Evolutionary conservation across 2,888 invertebrate species (phyloP), one percentile per base, ranked within the genome.

Genomic region (Apamea anceps): DNA sequence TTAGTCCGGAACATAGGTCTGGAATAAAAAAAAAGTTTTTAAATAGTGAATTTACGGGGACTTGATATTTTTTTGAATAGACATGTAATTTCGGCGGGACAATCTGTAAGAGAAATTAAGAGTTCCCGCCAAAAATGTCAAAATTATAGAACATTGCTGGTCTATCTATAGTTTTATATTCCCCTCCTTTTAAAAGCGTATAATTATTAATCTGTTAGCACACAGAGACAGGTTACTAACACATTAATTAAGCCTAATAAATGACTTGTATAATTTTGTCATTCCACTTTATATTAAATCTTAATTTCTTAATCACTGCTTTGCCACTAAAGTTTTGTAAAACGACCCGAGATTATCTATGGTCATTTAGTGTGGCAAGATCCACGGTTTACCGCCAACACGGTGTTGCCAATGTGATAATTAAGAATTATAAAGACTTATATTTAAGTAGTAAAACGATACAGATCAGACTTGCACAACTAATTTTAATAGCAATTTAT

Each of bases 401-500:
- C 78, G 45, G 85, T 90, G 84, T 88, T 87, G 79, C 87, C 81
- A 87, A 80, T 72, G 82, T 81, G 86, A 90, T 91, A 89, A 91
- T 91, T 90, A 90, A 85, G 87, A 85, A 89, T 86, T 87, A 82
- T 87, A 89, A 82, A 85, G 84, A 81, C 85, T 82, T 82, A 76
- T 76, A 86, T 85, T 88, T 84, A 85, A 88, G 85, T 88, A 86
- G 86, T 84, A 74, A 84, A 82, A 79, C 84, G 94, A 93, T 94
- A 92, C 72, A 18, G 79, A 93, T 94, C 94, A 63, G 75, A 77
- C 81, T 79, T 86, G 82, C 89, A 81, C 84, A 91, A 85, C 91
- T 92, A 90, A 94, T 94, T 93, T 93, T 90, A 93, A 93, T 93
- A 92, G 89, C 88, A 91, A 93, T 92, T 93, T 91, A 88, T 91